Conservation (phyloP, 1,140 invertebrate genomes). For the Magallana gigas region DNA sequence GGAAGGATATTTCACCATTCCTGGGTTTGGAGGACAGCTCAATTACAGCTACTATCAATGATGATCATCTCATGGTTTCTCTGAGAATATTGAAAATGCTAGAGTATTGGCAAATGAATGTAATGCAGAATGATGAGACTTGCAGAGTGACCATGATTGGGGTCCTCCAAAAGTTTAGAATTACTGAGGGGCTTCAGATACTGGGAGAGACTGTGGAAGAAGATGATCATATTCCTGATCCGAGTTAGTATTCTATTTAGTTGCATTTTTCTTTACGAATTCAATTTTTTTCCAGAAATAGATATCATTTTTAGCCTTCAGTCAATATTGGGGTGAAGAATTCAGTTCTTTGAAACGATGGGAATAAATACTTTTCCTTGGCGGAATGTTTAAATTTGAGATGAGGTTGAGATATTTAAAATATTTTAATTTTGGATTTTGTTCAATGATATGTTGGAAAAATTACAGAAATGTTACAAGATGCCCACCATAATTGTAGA, state of each 20-base stretch:
- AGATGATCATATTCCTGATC: background rate
- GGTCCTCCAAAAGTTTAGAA: constrained; percentile 9
- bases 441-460: too few relatives aligned
- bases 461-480: too few relatives aligned
- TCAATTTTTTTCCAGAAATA: too few relatives aligned
- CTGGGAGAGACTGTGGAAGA: background rate
- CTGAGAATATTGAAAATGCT: background rate
- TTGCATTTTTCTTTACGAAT: background rate
- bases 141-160: constrained; percentile 1
- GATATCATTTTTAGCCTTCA: too few relatives aligned
- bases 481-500: too few relatives aligned
- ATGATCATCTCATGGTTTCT: background rate
- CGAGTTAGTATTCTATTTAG: background rate
- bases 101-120: background rate
- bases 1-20: background rate
- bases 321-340: too few relatives aligned
- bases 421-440: too few relatives aligned
- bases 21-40: background rate
- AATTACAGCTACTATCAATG: background rate
- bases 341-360: too few relatives aligned
- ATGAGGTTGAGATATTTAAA: too few relatives aligned
- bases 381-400: too few relatives aligned
- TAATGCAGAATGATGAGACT: constrained; percentile 33
- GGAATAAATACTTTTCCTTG: too few relatives aligned
- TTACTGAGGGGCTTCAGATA: background rate